These are phyloP conservation scores for Tinea semifulvella DNA, from an alignment of 2,888 invertebrate species.

Conservation along the genomic window DNA sequence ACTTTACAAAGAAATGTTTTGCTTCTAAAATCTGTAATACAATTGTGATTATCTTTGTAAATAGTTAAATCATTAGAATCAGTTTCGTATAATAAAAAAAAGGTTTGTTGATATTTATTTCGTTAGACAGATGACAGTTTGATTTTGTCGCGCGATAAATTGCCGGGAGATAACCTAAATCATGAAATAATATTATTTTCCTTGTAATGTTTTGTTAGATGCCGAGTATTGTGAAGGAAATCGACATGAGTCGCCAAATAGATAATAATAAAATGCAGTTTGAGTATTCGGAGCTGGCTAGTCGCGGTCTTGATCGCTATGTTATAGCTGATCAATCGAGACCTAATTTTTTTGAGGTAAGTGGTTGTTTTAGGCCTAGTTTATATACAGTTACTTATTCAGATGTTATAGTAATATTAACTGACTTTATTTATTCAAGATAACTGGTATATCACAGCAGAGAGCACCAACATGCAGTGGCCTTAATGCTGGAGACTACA, in stretches of 20 bases:
- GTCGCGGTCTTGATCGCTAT: slow-evolving; percentile 81
- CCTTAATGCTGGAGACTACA: slow-evolving; percentile 90
- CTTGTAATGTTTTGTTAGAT: slow-evolving; percentile 37
- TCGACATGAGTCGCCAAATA: slow-evolving; percentile 35
- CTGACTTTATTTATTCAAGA: slow-evolving; percentile 31
- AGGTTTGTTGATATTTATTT: too few relatives aligned
- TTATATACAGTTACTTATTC: not conserved
- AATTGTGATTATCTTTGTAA: too few relatives aligned
- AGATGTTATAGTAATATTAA: not conserved
- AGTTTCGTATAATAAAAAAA: too few relatives aligned
- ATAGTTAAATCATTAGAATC: too few relatives aligned
- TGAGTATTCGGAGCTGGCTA: slow-evolving; percentile 80
- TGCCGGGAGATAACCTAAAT: slow-evolving; percentile 9
- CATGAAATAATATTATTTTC: not conserved
- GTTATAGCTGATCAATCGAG: slow-evolving; percentile 74
- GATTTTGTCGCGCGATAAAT: not conserved
- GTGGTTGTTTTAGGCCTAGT: slow-evolving; percentile 18
- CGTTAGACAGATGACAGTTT: too few relatives aligned
- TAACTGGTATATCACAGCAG: slow-evolving; percentile 71
- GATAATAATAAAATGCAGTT: slow-evolving; percentile 59
- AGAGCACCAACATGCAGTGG: slow-evolving; percentile 89
- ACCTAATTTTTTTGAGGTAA: slow-evolving; percentile 73
- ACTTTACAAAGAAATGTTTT: too few relatives aligned
- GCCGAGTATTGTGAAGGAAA: slow-evolving; percentile 44
- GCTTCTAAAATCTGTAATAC: too few relatives aligned